A percentile compares a stretch with the other conserved stretches of the same genome.
These are phyloP conservation scores for Leptothorax acervorum DNA, from an alignment of 2,888 invertebrate species.

Conservation along the genomic window DNA sequence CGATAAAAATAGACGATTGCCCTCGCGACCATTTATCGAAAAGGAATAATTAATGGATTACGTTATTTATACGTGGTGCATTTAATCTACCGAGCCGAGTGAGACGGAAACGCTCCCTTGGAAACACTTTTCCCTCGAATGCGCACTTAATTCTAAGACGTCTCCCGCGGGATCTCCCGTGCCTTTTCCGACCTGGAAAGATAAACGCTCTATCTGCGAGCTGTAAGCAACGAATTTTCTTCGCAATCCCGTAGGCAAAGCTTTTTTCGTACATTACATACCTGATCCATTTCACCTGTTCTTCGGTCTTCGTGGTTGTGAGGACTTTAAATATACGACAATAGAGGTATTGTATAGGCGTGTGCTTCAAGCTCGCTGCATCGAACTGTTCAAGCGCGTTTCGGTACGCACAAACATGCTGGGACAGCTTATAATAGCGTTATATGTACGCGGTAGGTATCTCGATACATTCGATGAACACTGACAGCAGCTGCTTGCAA, in stretches of 20 bases:
- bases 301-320: not conserved
- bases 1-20: not conserved
- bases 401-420: constrained; percentile 16
- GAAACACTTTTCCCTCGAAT: constrained; percentile 29
- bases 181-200: not conserved
- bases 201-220: constrained; percentile 15
- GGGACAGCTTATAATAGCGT: constrained; percentile 31
- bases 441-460: constrained; percentile 14
- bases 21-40: not conserved
- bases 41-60: constrained; percentile 20
- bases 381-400: not conserved
- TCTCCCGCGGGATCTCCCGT: not conserved
- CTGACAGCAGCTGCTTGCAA: constrained; percentile 5
- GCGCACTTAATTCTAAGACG: constrained; percentile 17
- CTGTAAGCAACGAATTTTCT: constrained; percentile 27
- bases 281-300: not conserved
- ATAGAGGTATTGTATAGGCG: not conserved
- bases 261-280: not conserved
- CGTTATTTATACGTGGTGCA: constrained; percentile 20
- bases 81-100: constrained; percentile 5
- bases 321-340: constrained; percentile 2
- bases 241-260: not conserved
- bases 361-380: constrained; percentile 8
- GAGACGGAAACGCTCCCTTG: not conserved
- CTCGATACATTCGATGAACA: constrained; percentile 43